Percentiles rank a stretch among this genome's conserved stretches.
Evolutionary conservation across 2,797 vertebrate genomes (phyloP).

Genomic region (Hemitrygon akajei): DNA sequence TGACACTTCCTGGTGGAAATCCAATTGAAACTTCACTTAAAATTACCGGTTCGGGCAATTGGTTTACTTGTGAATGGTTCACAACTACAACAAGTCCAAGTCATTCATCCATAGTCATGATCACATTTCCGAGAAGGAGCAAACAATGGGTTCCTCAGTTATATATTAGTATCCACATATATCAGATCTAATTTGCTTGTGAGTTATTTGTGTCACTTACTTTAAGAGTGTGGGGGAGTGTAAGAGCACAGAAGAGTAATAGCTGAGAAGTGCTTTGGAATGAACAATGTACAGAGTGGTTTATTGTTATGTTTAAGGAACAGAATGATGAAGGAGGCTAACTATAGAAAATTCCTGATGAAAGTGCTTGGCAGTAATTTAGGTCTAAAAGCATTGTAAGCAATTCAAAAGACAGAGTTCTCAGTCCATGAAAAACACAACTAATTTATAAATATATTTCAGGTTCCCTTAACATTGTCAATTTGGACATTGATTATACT

Average conservation of each 20-base stretch:
- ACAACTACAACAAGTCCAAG: neutral
- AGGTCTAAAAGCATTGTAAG: neutral
- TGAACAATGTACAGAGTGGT: neutral
- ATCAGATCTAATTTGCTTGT: neutral
- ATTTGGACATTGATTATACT: neutral
- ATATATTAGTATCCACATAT: neutral
- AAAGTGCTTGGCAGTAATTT: neutral
- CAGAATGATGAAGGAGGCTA: neutral
- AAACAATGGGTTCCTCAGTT: neutral
- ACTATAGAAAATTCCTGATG: neutral
- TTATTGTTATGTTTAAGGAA: neutral
- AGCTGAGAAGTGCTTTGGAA: neutral
- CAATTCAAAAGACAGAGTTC: neutral
- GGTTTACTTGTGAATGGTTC: no score
- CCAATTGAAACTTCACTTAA: no score
- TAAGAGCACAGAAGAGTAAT: neutral
- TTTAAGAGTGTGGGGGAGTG: neutral
- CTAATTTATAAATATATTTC: neutral
- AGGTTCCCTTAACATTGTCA: neutral
- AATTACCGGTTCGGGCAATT: no score
- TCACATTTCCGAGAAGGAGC: neutral
- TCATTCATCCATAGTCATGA: neutral
- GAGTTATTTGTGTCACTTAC: neutral
- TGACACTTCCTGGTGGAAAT: no score
- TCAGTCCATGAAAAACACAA: neutral